Conservation (phyloP, 53 echinoderm and acorn worm genomes). For the Luidia sarsii region DNA sequence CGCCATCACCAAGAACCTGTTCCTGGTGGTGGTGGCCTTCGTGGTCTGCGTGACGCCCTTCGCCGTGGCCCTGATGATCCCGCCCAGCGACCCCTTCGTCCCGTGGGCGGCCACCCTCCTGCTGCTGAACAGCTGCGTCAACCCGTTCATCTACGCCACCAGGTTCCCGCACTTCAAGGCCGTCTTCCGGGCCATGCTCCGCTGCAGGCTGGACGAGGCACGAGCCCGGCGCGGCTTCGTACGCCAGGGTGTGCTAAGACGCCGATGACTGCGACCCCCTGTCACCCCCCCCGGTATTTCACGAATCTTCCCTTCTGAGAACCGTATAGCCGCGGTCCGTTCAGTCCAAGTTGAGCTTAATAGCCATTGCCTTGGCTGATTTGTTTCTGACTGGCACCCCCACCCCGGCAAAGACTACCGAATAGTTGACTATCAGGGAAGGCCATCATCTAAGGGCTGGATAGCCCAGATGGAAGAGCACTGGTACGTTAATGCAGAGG, state of each 20-base stretch:
- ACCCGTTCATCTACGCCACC: slow-evolving; percentile 90
- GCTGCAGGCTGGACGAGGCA: slow-evolving; percentile 61
- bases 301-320: too few species aligned
- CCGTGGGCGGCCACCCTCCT: slow-evolving; percentile 89
- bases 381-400: too few species aligned
- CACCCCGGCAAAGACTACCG: too few species aligned
- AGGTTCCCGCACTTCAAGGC: slow-evolving; percentile 89
- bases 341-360: too few species aligned
- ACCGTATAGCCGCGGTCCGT: too few species aligned
- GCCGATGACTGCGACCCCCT: slow-evolving; percentile 2
- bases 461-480: too few species aligned
- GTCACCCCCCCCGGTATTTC: too few species aligned
- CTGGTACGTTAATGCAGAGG: too few species aligned
- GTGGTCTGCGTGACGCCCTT: slow-evolving; percentile 83
- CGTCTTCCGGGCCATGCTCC: slow-evolving; percentile 74
- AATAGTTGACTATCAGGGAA: too few species aligned
- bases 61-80: slow-evolving; percentile 78
- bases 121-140: slow-evolving; percentile 79
- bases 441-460: too few species aligned
- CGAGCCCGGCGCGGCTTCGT: slow-evolving; percentile 3
- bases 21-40: slow-evolving; percentile 87
- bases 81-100: slow-evolving; percentile 81
- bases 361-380: too few species aligned
- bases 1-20: slow-evolving; percentile 84
- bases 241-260: neutral